Percentiles rank a stretch among this genome's conserved stretches.
These are phyloP conservation scores for Periophthalmus modestus DNA, from an alignment of 2,113 vertebrate species.

Conservation along the genomic window DNA sequence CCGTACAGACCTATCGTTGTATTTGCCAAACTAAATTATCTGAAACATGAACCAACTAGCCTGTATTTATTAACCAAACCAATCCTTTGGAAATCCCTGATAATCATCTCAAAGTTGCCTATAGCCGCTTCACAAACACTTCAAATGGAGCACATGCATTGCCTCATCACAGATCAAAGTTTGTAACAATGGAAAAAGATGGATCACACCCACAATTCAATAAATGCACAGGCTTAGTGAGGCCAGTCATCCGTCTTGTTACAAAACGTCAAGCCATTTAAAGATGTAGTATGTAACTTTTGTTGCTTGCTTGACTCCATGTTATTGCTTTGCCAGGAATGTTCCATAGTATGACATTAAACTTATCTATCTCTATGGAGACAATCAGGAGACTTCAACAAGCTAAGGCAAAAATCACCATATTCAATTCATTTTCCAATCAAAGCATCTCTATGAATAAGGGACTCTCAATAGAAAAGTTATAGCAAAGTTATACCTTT, in stretches of 20 bases:
- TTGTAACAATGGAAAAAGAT: conserved; percentile 51
- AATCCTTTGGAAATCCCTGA: conserved; percentile 57
- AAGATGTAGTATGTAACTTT: background rate
- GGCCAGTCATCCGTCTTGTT: conserved; percentile 33
- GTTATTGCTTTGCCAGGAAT: too few species aligned
- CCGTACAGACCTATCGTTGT: conserved; percentile 1
- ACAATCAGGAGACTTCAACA: too few species aligned
- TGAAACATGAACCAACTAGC: conserved; percentile 50
- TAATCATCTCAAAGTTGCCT: conserved; percentile 45
- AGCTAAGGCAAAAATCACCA: too few species aligned
- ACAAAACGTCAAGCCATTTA: conserved; percentile 18
- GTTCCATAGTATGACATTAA: too few species aligned
- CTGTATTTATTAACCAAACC: conserved; percentile 61
- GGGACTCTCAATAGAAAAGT: too few species aligned
- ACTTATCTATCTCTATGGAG: too few species aligned
- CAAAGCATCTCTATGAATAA: too few species aligned
- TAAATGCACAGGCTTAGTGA: conserved; percentile 47
- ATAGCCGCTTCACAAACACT: conserved; percentile 62
- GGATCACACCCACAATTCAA: conserved; percentile 35
- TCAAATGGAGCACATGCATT: conserved; percentile 52
- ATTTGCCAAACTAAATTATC: conserved; percentile 16
- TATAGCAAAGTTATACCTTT: too few species aligned
- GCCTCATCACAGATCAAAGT: conserved; percentile 55
- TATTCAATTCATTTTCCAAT: too few species aligned
- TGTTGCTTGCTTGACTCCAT: too few species aligned